These are phyloP conservation scores for Metopolophium dirhodum DNA, from an alignment of 1,140 invertebrate genomes.

Conservation along the genomic window DNA sequence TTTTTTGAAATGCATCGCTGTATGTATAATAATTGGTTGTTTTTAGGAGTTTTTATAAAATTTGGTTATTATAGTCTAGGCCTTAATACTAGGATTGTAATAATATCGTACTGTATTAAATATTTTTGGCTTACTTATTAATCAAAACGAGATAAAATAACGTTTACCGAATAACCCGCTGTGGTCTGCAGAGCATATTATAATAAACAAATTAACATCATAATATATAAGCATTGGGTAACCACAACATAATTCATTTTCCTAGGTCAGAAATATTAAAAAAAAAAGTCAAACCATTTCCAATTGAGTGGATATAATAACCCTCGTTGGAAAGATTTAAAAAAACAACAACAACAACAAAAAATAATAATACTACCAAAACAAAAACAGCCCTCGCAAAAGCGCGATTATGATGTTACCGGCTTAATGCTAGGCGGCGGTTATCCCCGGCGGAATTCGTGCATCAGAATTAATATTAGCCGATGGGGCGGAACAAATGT, in stretches of 20 bases:
- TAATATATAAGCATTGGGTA: neutral
- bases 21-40: no score
- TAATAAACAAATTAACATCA: no score
- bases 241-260: neutral
- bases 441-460: conserved; percentile 48
- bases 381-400: conserved; percentile 6
- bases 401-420: neutral
- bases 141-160: no score
- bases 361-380: neutral
- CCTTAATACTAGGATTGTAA: no score
- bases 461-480: conserved; percentile 55
- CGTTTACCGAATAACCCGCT: no score
- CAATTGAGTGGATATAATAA: neutral
- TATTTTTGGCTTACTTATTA: no score
- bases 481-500: conserved; percentile 49
- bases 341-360: neutral
- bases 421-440: conserved; percentile 29
- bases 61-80: no score
- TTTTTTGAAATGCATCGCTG: no score
- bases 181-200: no score
- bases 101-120: no score
- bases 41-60: no score
- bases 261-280: neutral
- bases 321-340: neutral
- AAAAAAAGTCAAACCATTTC: neutral